Evolutionary conservation across 2,888 invertebrate genomes (phyloP), one percentile per base, ranked within the genome.

Genomic region (Diadegma fenestrale): DNA sequence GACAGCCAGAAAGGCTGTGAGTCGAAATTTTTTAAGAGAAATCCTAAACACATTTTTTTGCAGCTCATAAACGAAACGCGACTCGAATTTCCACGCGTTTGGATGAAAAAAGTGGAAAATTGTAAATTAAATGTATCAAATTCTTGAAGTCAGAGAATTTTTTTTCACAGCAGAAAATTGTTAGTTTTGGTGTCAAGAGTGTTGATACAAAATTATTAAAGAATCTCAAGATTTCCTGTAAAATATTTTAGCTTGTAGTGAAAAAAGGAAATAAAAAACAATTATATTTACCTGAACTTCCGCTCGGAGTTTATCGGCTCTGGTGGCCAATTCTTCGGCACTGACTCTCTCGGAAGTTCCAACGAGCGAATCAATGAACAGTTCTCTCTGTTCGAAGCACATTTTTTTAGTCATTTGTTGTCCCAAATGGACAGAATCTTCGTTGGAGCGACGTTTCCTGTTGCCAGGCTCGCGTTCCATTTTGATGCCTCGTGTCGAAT

Each of bases 301-400:
- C 1, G 90, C 89, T 19, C 92, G 91, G 22, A 94, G 89, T 82
- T 91, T 91, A 45, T 93, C 92, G 43, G 94, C 92, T 76, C 91
- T 91, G 4, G 87, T 88, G 10, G 92, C 91, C 10, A 94, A 89
- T 85, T 93, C 93, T 5, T 93, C 93, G 45, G 92, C 90, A 63
- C 89, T 92, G 78, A 92, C 88, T 87, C 91, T 91, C n/a, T 93
- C 92, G 82, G 90, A 90, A 80, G 78, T 84, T 30, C 93, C 92
- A 19, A 93, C 91, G 5, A 93, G 88, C 30, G 92, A 92, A 68
- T 91, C 90, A 61, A 93, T 92, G 81, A 91, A 92, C 54, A 92
- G 91, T 82, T 93, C 93, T 33, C 94, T 88, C 75, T 93, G 91
- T 8, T 94, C 93, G 7, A 90, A 81, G 73, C 93, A 92, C 64